Evolutionary conservation across 2,113 vertebrate species (phyloP).

Genomic region (Chaetodon trifascialis): DNA sequence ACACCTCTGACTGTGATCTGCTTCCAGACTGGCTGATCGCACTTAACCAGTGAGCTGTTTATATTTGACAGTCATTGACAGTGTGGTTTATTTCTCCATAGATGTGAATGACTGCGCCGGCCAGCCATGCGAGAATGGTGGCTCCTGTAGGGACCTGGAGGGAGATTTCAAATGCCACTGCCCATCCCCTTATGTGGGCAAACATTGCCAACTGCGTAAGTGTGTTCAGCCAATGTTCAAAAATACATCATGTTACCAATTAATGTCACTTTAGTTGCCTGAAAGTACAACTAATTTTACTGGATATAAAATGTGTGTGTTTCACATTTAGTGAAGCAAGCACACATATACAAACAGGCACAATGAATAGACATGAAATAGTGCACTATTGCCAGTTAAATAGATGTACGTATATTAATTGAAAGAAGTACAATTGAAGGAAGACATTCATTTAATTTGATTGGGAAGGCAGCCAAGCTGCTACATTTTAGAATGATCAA

Average conservation of each 20-base stretch:
- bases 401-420: slow-evolving; percentile 12
- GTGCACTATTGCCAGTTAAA: not conserved
- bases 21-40: slow-evolving; percentile 8
- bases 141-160: slow-evolving; percentile 83
- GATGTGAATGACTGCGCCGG: slow-evolving; percentile 85
- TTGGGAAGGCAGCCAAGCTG: slow-evolving; percentile 28
- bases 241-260: not conserved
- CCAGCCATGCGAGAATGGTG: slow-evolving; percentile 88
- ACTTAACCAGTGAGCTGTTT: not conserved
- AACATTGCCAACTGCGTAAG: slow-evolving; percentile 85
- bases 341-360: not conserved
- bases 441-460: not conserved
- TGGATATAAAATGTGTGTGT: not conserved
- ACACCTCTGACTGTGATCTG: slow-evolving; percentile 16
- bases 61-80: not conserved
- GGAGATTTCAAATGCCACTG: slow-evolving; percentile 88
- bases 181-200: slow-evolving; percentile 89
- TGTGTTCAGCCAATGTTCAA: slow-evolving; percentile 24
- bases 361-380: not conserved
- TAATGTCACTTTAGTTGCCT: not conserved
- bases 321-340: not conserved
- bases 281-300: not conserved
- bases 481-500: slow-evolving; percentile 37
- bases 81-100: slow-evolving; percentile 52
- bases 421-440: not conserved